Conservation (phyloP, 2,113 vertebrate species). For the Rhizomys pruinosus region DNA sequence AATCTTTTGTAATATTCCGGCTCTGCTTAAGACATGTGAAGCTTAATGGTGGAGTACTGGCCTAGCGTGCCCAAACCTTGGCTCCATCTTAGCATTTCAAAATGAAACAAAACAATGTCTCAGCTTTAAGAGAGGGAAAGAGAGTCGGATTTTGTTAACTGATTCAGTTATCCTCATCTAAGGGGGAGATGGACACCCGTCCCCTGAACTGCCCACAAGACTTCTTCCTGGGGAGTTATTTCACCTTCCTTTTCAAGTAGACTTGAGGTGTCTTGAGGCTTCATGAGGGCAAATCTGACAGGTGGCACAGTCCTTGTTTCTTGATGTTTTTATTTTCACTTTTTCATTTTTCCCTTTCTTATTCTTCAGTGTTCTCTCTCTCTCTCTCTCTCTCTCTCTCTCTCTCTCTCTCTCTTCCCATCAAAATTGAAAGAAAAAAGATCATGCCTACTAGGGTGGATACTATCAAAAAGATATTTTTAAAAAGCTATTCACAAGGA, state of each 20-base stretch:
- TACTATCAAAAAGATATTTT: neutral
- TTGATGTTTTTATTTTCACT: neutral
- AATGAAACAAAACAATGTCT: neutral
- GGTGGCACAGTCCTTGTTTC: neutral
- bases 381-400: neutral
- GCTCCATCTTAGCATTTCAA: neutral
- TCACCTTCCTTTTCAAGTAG: neutral
- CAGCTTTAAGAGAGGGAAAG: neutral
- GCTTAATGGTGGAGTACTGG: neutral
- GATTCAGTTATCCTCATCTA: neutral
- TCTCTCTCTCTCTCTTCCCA: neutral
- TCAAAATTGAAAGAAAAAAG: neutral
- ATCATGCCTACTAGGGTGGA: neutral
- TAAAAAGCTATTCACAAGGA: neutral
- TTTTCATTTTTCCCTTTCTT: neutral
- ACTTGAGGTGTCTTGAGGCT: neutral
- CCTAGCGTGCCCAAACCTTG: neutral
- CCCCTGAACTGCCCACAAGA: fast-evolving
- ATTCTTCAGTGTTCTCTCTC: neutral
- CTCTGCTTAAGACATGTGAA: neutral
- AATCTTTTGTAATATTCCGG: neutral
- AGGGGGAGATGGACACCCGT: neutral
- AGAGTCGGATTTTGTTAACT: neutral
- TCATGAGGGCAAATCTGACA: neutral
- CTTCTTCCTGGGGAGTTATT: neutral